phyloP scores from a whole-genome alignment of 2,113 vertebrate genomes.

The Smithornis capensis region DNA sequence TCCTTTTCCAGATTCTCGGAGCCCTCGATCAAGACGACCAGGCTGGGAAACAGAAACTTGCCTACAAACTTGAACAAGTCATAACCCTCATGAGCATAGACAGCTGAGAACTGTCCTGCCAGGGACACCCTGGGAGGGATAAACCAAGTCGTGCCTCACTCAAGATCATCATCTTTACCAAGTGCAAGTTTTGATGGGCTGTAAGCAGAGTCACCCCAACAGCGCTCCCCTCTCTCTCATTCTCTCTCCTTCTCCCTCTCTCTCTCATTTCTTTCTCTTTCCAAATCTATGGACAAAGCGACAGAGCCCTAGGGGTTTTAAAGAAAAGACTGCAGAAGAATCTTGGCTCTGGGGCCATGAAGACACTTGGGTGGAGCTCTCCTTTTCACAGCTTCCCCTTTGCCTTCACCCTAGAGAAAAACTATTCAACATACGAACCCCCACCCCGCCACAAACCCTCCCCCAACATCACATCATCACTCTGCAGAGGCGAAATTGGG shows the following conservation, averaged over 20 bases:
- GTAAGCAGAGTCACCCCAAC: constrained; percentile 72
- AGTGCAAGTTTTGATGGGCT: constrained; percentile 84
- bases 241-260: neutral
- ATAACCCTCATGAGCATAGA: constrained; percentile 98
- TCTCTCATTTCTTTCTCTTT: constrained; percentile 36
- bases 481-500: constrained; percentile 47
- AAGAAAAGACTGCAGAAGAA: constrained; percentile 41
- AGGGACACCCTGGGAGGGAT: constrained; percentile 94
- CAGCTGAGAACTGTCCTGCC: constrained; percentile 98
- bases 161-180: constrained; percentile 94
- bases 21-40: constrained; percentile 93
- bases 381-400: constrained; percentile 45
- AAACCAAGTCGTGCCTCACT: constrained; percentile 99
- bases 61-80: constrained; percentile 99
- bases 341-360: constrained; percentile 25
- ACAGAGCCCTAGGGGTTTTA: constrained; percentile 46
- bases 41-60: constrained; percentile 97
- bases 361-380: constrained; percentile 55
- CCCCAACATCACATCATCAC: neutral
- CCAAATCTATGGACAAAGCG: constrained; percentile 14
- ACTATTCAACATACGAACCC: neutral
- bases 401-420: constrained; percentile 44
- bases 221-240: constrained; percentile 13
- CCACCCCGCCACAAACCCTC: neutral
- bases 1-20: constrained; percentile 85